Conservation (phyloP, 2,113 vertebrate species). For the Glaucidium brasilianum region DNA sequence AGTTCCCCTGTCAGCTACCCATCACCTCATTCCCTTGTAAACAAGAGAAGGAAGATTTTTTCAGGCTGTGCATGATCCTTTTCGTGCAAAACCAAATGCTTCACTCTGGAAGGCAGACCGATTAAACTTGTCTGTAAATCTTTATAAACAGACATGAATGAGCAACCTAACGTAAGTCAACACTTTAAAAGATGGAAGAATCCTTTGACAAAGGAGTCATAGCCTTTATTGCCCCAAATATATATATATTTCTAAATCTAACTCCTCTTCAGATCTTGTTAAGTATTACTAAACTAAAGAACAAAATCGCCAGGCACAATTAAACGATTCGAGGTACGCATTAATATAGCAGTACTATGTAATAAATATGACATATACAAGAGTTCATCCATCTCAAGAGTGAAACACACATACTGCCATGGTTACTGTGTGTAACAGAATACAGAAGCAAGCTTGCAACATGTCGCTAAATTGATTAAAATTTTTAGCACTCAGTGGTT, state of each 20-base stretch:
- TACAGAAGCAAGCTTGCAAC: neutral
- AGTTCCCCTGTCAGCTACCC: neutral
- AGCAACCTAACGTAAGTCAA: neutral
- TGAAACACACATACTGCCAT: neutral
- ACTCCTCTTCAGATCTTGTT: neutral
- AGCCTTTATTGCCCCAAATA: neutral
- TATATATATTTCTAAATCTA: neutral
- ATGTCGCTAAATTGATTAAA: neutral
- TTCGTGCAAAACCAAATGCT: neutral
- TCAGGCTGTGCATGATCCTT: no score
- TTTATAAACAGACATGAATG: neutral
- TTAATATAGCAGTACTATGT: neutral
- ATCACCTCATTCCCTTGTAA: neutral
- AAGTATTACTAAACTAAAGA: neutral
- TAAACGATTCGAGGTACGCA: neutral
- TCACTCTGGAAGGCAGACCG: neutral
- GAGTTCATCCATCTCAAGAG: neutral
- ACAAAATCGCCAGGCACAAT: neutral
- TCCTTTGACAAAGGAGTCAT: neutral
- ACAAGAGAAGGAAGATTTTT: neutral
- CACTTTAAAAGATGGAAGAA: neutral
- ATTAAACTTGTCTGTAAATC: neutral
- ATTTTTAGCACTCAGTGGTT: neutral
- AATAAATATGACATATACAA: neutral
- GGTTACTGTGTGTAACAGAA: neutral